phyloP scores from a whole-genome alignment of 2,797 vertebrate genomes.

The Microctenopoma steveboyesi region DNA sequence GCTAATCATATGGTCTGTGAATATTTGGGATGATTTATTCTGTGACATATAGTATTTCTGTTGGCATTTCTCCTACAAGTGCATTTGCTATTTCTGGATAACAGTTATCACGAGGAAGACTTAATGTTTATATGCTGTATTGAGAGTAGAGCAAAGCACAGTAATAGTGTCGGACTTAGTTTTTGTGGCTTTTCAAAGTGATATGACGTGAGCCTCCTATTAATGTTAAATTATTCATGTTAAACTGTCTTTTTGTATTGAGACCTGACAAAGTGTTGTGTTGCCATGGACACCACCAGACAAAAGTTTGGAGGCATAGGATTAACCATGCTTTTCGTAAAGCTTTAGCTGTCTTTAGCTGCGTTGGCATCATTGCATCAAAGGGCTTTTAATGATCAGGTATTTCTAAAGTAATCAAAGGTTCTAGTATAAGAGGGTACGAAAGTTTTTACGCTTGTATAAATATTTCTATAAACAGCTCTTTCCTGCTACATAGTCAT shows the following conservation, averaged over 20 bases:
- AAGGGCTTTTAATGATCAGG: too few relatives aligned
- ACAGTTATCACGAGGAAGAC: slow-evolving; percentile 24
- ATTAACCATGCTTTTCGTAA: too few relatives aligned
- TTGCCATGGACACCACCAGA: neutral
- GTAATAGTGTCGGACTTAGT: neutral
- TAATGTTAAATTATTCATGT: neutral
- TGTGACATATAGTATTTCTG: slow-evolving; percentile 20
- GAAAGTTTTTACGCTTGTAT: too few relatives aligned
- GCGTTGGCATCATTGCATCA: too few relatives aligned
- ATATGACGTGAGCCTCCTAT: neutral
- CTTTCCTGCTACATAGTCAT: too few relatives aligned
- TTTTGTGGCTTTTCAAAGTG: neutral
- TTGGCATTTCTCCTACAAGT: slow-evolving; percentile 24
- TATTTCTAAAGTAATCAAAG: too few relatives aligned
- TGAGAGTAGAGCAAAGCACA: slow-evolving; percentile 5
- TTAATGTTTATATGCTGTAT: slow-evolving; percentile 27
- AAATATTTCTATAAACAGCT: too few relatives aligned
- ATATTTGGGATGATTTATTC: slow-evolving; percentile 38
- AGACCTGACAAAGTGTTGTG: neutral
- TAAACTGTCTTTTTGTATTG: neutral
- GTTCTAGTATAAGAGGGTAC: too few relatives aligned
- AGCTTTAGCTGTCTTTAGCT: too few relatives aligned
- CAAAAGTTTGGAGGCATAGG: too few relatives aligned
- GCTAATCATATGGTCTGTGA: slow-evolving; percentile 56
- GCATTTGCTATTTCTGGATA: slow-evolving; percentile 31